Conservation (phyloP, 1,140 invertebrate genomes). For the Microplitis mediator region DNA sequence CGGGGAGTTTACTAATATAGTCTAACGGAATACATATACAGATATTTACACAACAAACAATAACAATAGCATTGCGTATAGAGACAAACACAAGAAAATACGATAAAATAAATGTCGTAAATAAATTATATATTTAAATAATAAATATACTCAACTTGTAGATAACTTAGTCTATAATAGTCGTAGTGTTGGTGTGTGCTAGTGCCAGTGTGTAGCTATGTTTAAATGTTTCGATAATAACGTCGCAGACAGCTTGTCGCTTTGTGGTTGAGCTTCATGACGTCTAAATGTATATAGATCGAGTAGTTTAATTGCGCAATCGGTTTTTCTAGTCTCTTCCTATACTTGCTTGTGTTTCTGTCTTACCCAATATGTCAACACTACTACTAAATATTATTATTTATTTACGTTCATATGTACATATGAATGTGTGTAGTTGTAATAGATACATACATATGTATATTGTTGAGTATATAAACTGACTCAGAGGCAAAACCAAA, state of each 20-base stretch:
- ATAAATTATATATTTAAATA: no score
- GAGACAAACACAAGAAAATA: no score
- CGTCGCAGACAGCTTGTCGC: conserved; percentile 32
- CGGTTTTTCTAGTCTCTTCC: background rate
- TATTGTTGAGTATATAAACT: background rate
- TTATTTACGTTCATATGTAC: no score
- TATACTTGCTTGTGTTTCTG: background rate
- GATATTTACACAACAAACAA: background rate
- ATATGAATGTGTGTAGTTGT: no score
- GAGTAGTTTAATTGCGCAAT: conserved; percentile 18
- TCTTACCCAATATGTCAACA: background rate
- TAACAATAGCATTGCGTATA: no score
- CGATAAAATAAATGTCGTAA: no score
- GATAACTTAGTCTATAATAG: no score
- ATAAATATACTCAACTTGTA: no score
- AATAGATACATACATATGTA: no score
- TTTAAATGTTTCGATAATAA: conserved; percentile 28
- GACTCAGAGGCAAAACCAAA: conserved; percentile 38
- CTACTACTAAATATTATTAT: background rate
- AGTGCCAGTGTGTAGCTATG: no score
- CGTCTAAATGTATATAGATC: background rate
- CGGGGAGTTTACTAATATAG: background rate
- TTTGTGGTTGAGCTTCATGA: conserved; percentile 21
- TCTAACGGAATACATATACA: background rate
- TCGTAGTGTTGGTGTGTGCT: no score